These are phyloP conservation scores for Clarias batrachus DNA, from an alignment of 2,113 vertebrate species.

Conservation along the genomic window DNA sequence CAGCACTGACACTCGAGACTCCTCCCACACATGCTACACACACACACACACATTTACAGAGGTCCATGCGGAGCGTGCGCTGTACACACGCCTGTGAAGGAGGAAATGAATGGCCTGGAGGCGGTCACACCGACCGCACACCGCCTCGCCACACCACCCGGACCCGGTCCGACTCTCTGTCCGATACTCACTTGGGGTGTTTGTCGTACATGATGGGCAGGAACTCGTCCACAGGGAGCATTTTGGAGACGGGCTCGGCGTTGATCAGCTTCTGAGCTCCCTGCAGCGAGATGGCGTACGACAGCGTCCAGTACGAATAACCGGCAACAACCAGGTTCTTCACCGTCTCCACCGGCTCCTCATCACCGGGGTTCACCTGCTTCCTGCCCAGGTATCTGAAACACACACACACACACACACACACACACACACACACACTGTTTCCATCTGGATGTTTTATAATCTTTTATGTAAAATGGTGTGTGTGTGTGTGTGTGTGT, in stretches of 20 bases:
- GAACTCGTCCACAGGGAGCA: conserved; percentile 96
- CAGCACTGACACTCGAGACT: not conserved
- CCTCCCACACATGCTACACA: not conserved
- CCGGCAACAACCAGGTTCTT: conserved; percentile 80
- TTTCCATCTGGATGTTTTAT: not conserved
- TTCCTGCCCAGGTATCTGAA: conserved; percentile 92
- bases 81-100: not conserved
- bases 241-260: conserved; percentile 84
- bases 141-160: not conserved
- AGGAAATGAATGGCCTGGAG: not conserved
- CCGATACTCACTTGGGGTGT: conserved; percentile 85
- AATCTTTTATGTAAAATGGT: not conserved
- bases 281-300: conserved; percentile 81
- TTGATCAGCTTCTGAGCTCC: conserved; percentile 90
- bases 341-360: conserved; percentile 77
- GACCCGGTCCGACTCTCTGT: not conserved
- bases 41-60: not conserved
- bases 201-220: conserved; percentile 96
- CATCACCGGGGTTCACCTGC: conserved; percentile 83
- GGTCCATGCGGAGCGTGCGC: not conserved
- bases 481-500: not conserved
- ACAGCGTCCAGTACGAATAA: conserved; percentile 95
- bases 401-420: conserved; percentile 13
- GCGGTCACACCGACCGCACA: not conserved
- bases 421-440: not conserved